phyloP scores from a whole-genome alignment of 2,888 invertebrate genomes.

The Psococerastis gibbosa region DNA sequence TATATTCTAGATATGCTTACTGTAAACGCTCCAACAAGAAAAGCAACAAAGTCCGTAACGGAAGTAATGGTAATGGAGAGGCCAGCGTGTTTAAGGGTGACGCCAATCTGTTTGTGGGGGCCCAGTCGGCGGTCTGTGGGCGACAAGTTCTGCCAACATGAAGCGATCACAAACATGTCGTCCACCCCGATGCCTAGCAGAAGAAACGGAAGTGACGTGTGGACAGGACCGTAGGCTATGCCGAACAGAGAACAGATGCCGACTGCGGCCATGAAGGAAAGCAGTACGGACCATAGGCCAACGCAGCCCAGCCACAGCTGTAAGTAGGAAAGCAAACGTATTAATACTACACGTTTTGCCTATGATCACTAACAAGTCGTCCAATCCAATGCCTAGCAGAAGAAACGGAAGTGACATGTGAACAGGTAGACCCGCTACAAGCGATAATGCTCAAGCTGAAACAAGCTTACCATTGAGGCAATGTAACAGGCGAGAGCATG shows the following conservation, averaged over 20 bases:
- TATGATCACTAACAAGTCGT: constrained; percentile 74
- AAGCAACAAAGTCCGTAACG: constrained; percentile 61
- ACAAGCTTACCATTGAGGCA: no score
- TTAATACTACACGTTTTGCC: constrained; percentile 44
- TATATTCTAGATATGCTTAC: no score
- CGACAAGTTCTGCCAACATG: constrained; percentile 48
- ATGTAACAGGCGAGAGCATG: no score
- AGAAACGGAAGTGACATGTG: constrained; percentile 67
- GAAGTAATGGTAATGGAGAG: constrained; percentile 71
- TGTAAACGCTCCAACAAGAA: constrained; percentile 59
- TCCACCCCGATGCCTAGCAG: constrained; percentile 62
- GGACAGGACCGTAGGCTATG: constrained; percentile 60
- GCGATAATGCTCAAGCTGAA: no score
- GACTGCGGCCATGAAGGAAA: constrained; percentile 50
- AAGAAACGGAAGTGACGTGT: constrained; percentile 62
- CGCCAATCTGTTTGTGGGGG: constrained; percentile 42
- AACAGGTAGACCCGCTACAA: no score
- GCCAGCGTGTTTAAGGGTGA: constrained; percentile 59
- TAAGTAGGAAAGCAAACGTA: no score
- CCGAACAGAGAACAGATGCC: constrained; percentile 52
- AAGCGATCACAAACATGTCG: constrained; percentile 71
- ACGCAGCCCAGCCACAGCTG: constrained; percentile 44
- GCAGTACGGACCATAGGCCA: constrained; percentile 49
- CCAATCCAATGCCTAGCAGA: constrained; percentile 57
- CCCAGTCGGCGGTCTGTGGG: constrained; percentile 31